These are phyloP conservation scores for Sinodicranocentrus sp. DNA, from an alignment of 2,888 invertebrate genomes.

Conservation along the genomic window DNA sequence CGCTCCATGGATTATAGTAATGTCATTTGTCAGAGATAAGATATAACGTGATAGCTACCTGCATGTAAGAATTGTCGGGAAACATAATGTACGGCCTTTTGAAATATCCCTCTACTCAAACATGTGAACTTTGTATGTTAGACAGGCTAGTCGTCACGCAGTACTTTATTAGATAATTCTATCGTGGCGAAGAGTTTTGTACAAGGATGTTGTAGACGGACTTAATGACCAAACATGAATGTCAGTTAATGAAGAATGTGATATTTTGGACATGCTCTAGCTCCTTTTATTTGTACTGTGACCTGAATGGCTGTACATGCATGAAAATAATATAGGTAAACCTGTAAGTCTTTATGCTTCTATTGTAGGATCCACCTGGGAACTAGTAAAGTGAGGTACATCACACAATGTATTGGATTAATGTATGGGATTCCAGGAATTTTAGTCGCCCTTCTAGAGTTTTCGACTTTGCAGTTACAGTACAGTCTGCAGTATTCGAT, in stretches of 20 bases:
- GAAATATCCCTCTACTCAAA: neutral
- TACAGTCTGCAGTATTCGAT: neutral
- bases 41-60: neutral
- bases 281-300: neutral
- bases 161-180: no score
- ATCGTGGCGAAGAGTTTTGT: no score
- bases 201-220: no score
- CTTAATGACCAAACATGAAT: neutral
- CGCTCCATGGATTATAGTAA: neutral
- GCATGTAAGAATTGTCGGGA: neutral
- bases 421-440: no score
- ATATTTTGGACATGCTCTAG: constrained; percentile 3
- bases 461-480: no score
- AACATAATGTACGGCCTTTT: neutral
- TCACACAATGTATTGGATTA: no score
- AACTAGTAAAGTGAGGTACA: no score
- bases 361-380: no score
- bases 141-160: no score
- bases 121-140: no score
- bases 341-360: neutral
- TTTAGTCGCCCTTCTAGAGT: no score
- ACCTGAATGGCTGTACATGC: neutral
- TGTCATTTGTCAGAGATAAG: neutral
- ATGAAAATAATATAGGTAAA: neutral
- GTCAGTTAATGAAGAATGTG: neutral